phyloP scores from a whole-genome alignment of 1,140 invertebrate species.

The Leptonema lineaticorne region DNA sequence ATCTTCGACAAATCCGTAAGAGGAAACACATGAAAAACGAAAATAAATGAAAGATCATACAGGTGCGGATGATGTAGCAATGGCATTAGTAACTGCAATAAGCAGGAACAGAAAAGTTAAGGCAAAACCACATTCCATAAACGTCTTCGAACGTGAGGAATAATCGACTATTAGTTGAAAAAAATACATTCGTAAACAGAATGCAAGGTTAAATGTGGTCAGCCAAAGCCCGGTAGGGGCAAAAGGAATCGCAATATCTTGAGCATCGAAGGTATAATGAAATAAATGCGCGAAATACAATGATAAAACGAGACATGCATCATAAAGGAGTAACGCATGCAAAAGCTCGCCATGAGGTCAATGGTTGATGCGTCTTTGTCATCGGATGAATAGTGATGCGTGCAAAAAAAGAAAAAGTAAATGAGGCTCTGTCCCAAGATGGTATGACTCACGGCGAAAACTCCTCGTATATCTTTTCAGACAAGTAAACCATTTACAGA shows the following conservation, averaged over 20 bases:
- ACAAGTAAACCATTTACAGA: too few species aligned
- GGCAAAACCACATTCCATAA: conserved; percentile 27
- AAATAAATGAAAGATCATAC: too few species aligned
- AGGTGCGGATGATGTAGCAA: too few species aligned
- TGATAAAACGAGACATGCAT: background rate
- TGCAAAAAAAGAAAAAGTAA: background rate
- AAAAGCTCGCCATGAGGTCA: background rate
- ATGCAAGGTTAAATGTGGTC: background rate
- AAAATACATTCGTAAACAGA: background rate
- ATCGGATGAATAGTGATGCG: conserved; percentile 1
- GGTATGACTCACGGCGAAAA: background rate
- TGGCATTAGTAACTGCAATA: background rate
- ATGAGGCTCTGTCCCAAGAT: background rate
- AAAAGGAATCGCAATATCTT: background rate
- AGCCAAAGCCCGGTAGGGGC: background rate
- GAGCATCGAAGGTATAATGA: background rate
- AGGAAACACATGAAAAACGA: too few species aligned
- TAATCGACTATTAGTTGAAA: conserved; percentile 8
- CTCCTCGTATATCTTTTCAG: background rate
- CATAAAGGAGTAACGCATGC: background rate
- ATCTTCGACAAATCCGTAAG: too few species aligned
- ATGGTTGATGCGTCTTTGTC: background rate
- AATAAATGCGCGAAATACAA: background rate
- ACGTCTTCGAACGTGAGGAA: conserved; percentile 13
- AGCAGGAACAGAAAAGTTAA: background rate